phyloP scores from a whole-genome alignment of 2,797 vertebrate genomes.

The Schizopygopsis pylzovi region DNA sequence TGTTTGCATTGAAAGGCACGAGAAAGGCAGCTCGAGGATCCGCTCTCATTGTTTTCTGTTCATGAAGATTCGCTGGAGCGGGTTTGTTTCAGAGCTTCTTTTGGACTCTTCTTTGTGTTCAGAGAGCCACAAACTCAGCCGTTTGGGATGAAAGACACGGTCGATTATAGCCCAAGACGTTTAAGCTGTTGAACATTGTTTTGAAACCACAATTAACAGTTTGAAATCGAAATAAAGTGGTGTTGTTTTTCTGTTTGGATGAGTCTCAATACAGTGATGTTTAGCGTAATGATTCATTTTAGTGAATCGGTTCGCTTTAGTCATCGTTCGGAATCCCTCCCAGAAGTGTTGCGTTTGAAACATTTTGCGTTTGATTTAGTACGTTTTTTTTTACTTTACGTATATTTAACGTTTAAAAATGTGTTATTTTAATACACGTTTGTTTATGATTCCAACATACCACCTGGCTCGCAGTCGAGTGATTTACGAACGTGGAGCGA shows the following conservation, averaged over 20 bases:
- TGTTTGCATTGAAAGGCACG: background rate
- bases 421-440: background rate
- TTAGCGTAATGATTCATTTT: background rate
- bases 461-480: background rate
- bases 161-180: fast-evolving
- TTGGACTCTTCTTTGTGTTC: conserved; percentile 42
- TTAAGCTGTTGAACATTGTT: background rate
- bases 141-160: background rate
- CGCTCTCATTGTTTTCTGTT: conserved; percentile 2
- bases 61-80: background rate
- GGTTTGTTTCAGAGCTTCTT: conserved; percentile 26
- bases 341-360: background rate
- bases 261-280: background rate
- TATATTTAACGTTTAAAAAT: background rate
- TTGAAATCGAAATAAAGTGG: background rate
- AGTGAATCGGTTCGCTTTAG: conserved; percentile 8
- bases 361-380: background rate
- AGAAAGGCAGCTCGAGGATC: background rate
- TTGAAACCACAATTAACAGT: background rate
- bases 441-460: background rate
- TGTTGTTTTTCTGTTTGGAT: background rate
- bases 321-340: too few species aligned
- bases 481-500: background rate
- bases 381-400: background rate
- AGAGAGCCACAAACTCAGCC: background rate